These are phyloP conservation scores for Hipposideros larvatus DNA, from an alignment of 2,797 vertebrate species.

Conservation along the genomic window DNA sequence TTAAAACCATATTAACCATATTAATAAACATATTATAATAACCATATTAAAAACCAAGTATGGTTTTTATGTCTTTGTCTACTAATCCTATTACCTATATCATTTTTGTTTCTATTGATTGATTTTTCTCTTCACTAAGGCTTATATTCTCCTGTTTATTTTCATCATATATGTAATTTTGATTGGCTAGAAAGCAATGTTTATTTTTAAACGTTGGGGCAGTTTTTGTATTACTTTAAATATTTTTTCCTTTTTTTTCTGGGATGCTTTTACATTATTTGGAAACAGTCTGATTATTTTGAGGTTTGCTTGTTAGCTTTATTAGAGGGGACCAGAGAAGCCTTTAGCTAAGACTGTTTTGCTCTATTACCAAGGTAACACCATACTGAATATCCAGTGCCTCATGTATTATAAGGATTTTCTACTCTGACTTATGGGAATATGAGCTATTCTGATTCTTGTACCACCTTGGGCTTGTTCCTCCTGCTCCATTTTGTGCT, in stretches of 20 bases:
- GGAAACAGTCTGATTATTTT: background rate
- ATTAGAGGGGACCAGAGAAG: background rate
- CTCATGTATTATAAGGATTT: background rate
- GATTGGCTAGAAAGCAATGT: background rate
- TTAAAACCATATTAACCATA: too few species aligned
- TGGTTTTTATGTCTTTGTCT: background rate
- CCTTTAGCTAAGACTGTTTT: background rate
- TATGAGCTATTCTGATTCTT: background rate
- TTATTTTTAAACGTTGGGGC: background rate
- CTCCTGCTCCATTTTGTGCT: background rate
- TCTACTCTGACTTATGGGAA: background rate
- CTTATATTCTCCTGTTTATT: background rate
- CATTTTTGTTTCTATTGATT: background rate
- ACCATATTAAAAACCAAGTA: too few species aligned
- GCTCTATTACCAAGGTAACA: background rate
- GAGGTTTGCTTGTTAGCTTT: too few species aligned
- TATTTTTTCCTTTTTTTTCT: background rate
- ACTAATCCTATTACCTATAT: background rate
- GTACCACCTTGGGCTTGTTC: background rate
- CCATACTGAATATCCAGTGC: background rate
- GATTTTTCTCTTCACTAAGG: background rate
- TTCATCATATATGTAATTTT: background rate
- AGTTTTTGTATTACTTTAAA: background rate
- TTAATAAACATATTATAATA: too few species aligned
- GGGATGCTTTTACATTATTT: background rate